A percentile compares a stretch with the other conserved stretches of the same genome.
These are phyloP conservation scores for Tricholaema leucomelas DNA, from an alignment of 2,113 vertebrate species.

Conservation along the genomic window DNA sequence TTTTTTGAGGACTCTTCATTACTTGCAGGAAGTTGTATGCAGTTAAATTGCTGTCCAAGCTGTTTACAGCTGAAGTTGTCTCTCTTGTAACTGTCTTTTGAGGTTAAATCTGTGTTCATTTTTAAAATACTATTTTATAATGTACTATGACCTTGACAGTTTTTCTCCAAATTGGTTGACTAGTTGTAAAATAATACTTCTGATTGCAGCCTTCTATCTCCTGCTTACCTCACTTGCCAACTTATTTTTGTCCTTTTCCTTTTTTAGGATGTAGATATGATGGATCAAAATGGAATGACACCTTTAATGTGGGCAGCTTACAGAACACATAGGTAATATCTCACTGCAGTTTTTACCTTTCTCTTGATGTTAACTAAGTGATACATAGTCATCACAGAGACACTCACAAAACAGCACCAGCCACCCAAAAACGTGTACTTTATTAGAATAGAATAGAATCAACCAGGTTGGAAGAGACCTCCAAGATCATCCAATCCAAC, in stretches of 20 bases:
- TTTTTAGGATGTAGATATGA: constrained; percentile 97
- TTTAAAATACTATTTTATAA: not conserved
- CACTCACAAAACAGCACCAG: too few relatives aligned
- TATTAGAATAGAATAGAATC: too few relatives aligned
- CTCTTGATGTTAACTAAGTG: not conserved
- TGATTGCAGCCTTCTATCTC: not conserved
- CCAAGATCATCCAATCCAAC: too few relatives aligned
- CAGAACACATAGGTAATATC: constrained; percentile 92
- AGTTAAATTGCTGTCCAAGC: too few relatives aligned
- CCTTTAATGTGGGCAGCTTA: constrained; percentile 99
- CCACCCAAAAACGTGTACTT: too few relatives aligned
- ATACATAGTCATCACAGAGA: not conserved
- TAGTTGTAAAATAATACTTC: not conserved
- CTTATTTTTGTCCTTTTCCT: not conserved
- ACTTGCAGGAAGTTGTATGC: too few relatives aligned
- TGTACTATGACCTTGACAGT: not conserved
- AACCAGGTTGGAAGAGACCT: too few relatives aligned
- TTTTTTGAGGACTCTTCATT: too few relatives aligned
- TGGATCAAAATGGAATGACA: constrained; percentile 99
- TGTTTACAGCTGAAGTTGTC: too few relatives aligned
- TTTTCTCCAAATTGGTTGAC: not conserved
- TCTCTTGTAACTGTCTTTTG: too few relatives aligned
- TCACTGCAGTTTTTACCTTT: not conserved
- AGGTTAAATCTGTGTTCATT: not conserved
- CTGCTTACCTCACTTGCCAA: constrained; percentile 15